Base-by-base conservation (phyloP, 2,113 vertebrate species). In the Nettapus auritus region DNA sequence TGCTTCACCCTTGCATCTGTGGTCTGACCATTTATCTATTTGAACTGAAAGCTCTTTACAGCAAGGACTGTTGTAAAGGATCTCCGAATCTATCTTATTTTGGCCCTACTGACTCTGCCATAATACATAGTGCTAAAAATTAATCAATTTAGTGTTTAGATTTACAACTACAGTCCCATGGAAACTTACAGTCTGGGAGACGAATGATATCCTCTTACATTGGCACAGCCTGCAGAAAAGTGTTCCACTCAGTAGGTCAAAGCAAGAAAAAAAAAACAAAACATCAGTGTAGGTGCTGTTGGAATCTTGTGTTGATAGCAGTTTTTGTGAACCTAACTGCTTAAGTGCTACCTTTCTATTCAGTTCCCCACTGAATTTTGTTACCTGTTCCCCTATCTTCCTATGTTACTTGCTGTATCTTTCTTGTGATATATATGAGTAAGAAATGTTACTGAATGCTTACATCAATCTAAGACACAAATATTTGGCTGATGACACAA, bases 71-170 rank as follows among this genome's bases (percentile, higher is more conserved):
- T 67, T 48, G 44, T 40, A 68, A 67, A 44, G 29, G 50, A 14
- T 21, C 82, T 84, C 38, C 82, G 29, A 84, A 74, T 94, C 80
- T 82, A 44, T 68, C 1, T 2, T 73, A 56, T 70, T 91, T 94
- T 80, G 76, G 23, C 19, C 33, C 64, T 86, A 10, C 81, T 88
- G 80, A 44, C 52, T 31, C 76, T 90, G 64, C 52, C 62, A 29
- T 90, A 90, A 60, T 77, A 93, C 76, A 91, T 88, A 94, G 86
- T 75, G 69, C 80, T 96, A 95, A 94, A 97, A 94, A 74, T 91
- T 89, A 95, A 90, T 85, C 75, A 89, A 85, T 95, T 93, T 94
- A 92, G 81, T 93, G 82, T 89, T 96, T 94, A 96, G 80, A 96
- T 96, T 96, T 93, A 95, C 88, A 94, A 16, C 92, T 90, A 68